phyloP scores from a whole-genome alignment of 2,888 invertebrate species.

The Cerastis rubricosa region DNA sequence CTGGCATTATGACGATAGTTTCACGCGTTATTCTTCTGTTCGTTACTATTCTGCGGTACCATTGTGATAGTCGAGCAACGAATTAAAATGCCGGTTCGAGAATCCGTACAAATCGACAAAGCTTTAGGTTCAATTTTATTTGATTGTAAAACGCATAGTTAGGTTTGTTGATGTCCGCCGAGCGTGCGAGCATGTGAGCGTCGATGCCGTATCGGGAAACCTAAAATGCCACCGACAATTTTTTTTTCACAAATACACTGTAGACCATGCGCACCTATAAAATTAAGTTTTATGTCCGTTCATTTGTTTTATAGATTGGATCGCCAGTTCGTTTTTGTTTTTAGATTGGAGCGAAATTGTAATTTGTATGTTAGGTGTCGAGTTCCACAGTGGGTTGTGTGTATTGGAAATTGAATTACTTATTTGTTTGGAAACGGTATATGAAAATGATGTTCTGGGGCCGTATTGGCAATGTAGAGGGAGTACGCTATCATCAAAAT shows the following conservation, averaged over 20 bases:
- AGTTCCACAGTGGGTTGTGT: slow-evolving; percentile 44
- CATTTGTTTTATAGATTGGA: slow-evolving; percentile 66
- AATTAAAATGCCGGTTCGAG: slow-evolving; percentile 64
- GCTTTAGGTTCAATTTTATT: slow-evolving; percentile 66
- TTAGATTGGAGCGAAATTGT: slow-evolving; percentile 58
- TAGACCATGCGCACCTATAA: slow-evolving; percentile 58
- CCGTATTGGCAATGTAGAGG: slow-evolving; percentile 1
- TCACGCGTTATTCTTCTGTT: slow-evolving; percentile 12
- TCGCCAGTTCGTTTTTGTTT: slow-evolving; percentile 58
- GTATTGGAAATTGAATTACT: slow-evolving; percentile 60
- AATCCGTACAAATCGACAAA: slow-evolving; percentile 67
- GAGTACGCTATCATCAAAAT: slow-evolving; percentile 8
- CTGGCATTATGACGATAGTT: not conserved
- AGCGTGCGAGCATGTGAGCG: slow-evolving; percentile 46
- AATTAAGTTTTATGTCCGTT: slow-evolving; percentile 63
- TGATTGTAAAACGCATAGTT: slow-evolving; percentile 66
- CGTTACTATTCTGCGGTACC: not conserved
- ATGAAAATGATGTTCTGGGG: slow-evolving; percentile 35
- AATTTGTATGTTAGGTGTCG: slow-evolving; percentile 52
- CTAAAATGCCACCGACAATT: slow-evolving; percentile 47
- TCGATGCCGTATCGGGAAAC: slow-evolving; percentile 56
- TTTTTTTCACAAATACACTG: slow-evolving; percentile 57
- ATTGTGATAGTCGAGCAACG: slow-evolving; percentile 57
- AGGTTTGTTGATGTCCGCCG: slow-evolving; percentile 55
- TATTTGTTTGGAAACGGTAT: slow-evolving; percentile 30